phyloP scores from a whole-genome alignment of 1,140 invertebrate species.

The Drosophila sturtevanti region DNA sequence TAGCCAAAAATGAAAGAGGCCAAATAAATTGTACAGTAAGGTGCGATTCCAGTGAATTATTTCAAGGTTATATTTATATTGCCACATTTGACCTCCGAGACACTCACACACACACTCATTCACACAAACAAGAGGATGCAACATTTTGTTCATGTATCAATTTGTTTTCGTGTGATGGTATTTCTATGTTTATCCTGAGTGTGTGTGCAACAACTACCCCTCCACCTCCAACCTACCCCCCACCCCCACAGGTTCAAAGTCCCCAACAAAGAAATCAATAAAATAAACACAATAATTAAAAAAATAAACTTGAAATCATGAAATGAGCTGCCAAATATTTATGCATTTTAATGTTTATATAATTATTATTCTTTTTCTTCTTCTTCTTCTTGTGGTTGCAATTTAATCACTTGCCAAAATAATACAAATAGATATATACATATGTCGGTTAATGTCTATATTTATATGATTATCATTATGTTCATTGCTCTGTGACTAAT shows the following conservation, averaged over 20 bases:
- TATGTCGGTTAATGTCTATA: neutral
- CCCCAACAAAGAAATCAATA: neutral
- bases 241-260: neutral
- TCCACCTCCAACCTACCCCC: neutral
- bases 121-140: neutral
- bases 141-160: neutral
- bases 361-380: neutral
- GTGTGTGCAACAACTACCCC: too few species aligned
- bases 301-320: slow-evolving; percentile 10
- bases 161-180: neutral
- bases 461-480: neutral
- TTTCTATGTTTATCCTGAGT: slow-evolving; percentile 2
- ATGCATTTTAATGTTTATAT: slow-evolving; percentile 31
- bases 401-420: slow-evolving; percentile 12
- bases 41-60: slow-evolving; percentile 20
- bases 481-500: neutral
- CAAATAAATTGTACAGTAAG: neutral
- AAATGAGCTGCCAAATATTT: slow-evolving; percentile 37
- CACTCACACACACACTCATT: neutral
- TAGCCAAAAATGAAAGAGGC: neutral
- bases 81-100: slow-evolving; percentile 1
- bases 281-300: slow-evolving; percentile 6
- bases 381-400: neutral
- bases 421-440: neutral
- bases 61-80: slow-evolving; percentile 34